phyloP scores from a whole-genome alignment of 2,113 vertebrate genomes.

The Pterocles orientalis region DNA sequence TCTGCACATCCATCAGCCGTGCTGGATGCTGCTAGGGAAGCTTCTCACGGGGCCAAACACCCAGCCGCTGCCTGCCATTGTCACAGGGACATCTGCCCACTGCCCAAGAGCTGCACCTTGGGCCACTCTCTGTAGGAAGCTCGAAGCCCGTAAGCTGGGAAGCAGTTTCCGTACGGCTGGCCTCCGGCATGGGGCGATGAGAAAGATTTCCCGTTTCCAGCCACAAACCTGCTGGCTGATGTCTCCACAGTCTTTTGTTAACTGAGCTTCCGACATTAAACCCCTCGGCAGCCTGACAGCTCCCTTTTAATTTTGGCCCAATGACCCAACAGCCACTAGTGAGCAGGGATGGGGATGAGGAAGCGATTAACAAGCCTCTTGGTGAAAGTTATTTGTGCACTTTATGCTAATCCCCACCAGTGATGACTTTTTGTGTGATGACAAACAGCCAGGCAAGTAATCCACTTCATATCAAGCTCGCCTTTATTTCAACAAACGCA shows the following conservation, averaged over 20 bases:
- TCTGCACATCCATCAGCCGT: not conserved
- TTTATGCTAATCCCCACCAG: conserved; percentile 25
- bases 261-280: not conserved
- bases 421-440: not conserved
- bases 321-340: not conserved
- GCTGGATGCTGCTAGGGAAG: not conserved
- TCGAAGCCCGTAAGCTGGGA: fast-evolving
- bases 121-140: not conserved
- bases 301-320: not conserved
- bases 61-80: fast-evolving
- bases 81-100: not conserved
- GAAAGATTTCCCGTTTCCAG: not conserved
- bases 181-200: not conserved
- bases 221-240: not conserved
- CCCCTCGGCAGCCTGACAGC: not conserved
- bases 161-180: not conserved
- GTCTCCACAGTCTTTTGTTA: not conserved
- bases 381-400: not conserved
- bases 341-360: not conserved
- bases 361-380: not conserved
- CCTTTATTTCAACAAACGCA: not conserved
- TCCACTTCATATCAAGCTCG: not conserved
- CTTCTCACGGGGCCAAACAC: fast-evolving
- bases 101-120: not conserved
- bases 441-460: not conserved